Evolutionary conservation across 1,140 invertebrate species (phyloP).

Genomic region (Dendroctonus valens): DNA sequence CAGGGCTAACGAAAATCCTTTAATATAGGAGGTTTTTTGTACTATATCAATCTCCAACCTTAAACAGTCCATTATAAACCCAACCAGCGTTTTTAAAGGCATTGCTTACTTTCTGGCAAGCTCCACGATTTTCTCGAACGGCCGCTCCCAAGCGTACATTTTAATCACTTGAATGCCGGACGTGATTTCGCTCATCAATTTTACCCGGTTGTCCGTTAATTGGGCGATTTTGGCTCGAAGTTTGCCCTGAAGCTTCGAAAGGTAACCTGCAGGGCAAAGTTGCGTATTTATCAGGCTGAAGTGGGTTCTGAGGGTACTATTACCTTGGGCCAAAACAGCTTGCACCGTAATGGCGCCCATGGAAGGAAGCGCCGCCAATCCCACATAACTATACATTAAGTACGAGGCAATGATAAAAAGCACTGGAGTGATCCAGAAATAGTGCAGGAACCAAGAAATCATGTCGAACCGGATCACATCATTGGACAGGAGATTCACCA

Average conservation of each 20-base stretch:
- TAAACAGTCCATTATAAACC: slow-evolving; percentile 18
- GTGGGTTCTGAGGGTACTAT: not conserved
- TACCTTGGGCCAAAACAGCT: slow-evolving; percentile 66
- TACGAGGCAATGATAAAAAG: slow-evolving; percentile 62
- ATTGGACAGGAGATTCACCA: slow-evolving; percentile 76
- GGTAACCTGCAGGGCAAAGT: slow-evolving; percentile 54
- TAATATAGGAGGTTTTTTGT: slow-evolving; percentile 66
- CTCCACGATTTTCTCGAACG: slow-evolving; percentile 68
- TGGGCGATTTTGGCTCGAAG: slow-evolving; percentile 65
- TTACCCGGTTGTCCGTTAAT: slow-evolving; percentile 75
- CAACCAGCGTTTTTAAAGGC: not conserved
- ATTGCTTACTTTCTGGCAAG: slow-evolving; percentile 54
- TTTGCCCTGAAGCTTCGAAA: slow-evolving; percentile 64
- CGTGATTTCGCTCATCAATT: slow-evolving; percentile 82
- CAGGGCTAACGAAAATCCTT: slow-evolving; percentile 66
- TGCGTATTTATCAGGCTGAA: not conserved
- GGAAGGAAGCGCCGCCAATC: slow-evolving; percentile 59
- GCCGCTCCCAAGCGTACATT: slow-evolving; percentile 84
- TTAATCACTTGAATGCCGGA: slow-evolving; percentile 74
- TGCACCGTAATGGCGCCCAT: slow-evolving; percentile 61
- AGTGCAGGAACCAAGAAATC: slow-evolving; percentile 58
- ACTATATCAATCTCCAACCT: slow-evolving; percentile 69
- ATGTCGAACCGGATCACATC: slow-evolving; percentile 63
- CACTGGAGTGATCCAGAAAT: slow-evolving; percentile 73
- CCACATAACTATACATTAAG: slow-evolving; percentile 63